Evolutionary conservation across 37 sponge, comb jelly and placozoan genomes (phyloP), one percentile per base, ranked within the genome.

Genomic region (Aplysina aerophoba): DNA sequence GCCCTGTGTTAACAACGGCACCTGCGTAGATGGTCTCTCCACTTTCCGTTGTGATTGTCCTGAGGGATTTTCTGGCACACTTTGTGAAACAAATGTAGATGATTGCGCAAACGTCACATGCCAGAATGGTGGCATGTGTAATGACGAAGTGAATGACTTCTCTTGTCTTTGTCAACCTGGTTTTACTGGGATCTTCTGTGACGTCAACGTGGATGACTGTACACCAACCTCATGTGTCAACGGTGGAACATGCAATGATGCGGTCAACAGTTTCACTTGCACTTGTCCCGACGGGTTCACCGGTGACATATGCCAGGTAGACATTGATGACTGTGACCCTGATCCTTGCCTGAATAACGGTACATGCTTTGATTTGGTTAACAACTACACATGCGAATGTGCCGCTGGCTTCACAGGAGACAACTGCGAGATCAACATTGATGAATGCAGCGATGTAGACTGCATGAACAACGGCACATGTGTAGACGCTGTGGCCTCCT

Each of bases 211-310:
- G 1, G 81, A 81, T 25, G 59, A 59, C 37, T 81, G 81, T 53
- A 60, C 27, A 14, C 28, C 28, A 27, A 24, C 30, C 36, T 13
- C 55, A 25, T 81, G 81, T 57, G 59, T 50, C 8, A 53, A 84
- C 28, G 24, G 57, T 71, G 71, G 73, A 20, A 67, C 50, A 16
- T 65, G 40, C 34, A 54, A 79, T 12, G 56, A 54, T 40, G 41
- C 56, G 20, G 36, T 79, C 54, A 82, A 82, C 62, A 80, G 54
- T 15, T 92, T 84, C 59, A 30, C 36, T n/a, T 95, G 96, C 65
- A n/a, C n/a, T 22, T 95, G 96, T 85, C 56, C 36, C 15, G 41
- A 73, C 40, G 93, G 93, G 6, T 92, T 79, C 69, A 75, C 80
- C 69, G 93, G 91, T 0, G 55, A 24, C 0, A 2, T 24, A 50